Base-by-base conservation (phyloP, 2,797 vertebrate species). In the Thaleichthys pacificus region DNA sequence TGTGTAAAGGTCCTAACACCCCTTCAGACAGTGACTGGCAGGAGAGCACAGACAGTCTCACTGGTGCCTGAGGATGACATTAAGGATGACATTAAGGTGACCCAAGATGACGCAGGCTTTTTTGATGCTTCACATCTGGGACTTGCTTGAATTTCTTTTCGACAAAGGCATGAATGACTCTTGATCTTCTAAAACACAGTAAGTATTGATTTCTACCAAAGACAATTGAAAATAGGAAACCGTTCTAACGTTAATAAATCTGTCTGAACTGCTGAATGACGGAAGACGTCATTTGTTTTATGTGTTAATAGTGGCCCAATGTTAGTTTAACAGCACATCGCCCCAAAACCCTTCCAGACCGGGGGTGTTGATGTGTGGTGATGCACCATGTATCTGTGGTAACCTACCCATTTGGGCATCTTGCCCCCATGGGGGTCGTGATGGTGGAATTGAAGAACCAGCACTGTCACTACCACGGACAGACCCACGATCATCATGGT, bases 401-500 rank as follows among this genome's bases (percentile, higher is more conserved):
- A 35, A 86, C 95, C 82, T 89, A 97, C 96, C 96, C 93, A 95
- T 89, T 93, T 95, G 12, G 95, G 96, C 95, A 97, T 97, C 87
- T 96, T 96, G 68, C 95, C 95, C 62, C 94, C 96, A 19, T 95
- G 94, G 0, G 95, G 95, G 78, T 97, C 96, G 32, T 96, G 96
- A 82, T 97, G 95, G 79, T 97, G 96, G 86, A 96, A 96, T 87
- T 97, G 95, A 26, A 97, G 93, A 22, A 97, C 95, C 63, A 97
- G 89, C 49, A 97, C 95, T 0, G 96, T 97, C 35, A 97, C 95
- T 57, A 97, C 94, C 72, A 97, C 95, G 14, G 96, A 97, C 71
- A 97, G 82, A 35, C 95, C 96, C 78, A 97, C 95, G 0, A 97
- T 97, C 88, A 97, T 94, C 96, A 97, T 97, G 77, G 96, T 96